Evolutionary conservation across 2,113 vertebrate species (phyloP), one percentile per base, ranked within the genome.

Genomic region (Macquaria australasica): DNA sequence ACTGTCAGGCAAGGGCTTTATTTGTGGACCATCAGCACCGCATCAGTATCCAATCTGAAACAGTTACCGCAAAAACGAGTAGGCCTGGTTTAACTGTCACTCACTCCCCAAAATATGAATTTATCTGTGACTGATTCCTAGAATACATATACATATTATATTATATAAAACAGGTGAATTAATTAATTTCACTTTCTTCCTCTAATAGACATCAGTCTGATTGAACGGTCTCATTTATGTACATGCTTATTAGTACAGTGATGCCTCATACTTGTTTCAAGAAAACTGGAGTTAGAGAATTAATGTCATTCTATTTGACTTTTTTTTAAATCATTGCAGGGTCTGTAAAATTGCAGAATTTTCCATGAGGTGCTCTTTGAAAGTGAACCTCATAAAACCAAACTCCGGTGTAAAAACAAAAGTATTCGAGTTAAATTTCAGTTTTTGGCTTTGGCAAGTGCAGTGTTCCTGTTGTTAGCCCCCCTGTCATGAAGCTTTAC

Each of bases 41-140:
- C 69, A 50, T 66, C 74, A 37, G 45, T 39, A 25, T 73, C 23
- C 16, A 83, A 34, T 71, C 45, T 45, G 11, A 41, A 53, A 41
- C 70, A 31, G 25, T 66, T 48, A 43, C 8, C 6, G 18, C 50
- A 25, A 64, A 37, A 62, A 76, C 0, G 14, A 25, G 9, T 5
- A 50, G 73, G 51, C 10, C 58, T 14, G 25, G 3, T 53, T 77
- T 48, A 14, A 28, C 8, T n/a, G 55, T 60, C 64, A 21, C 10
- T 25, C 48, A 63, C 31, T 43, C 18, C 2, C 1, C 2, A 11
- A 59, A 56, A 58, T 15, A 58, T 37, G 1, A 11, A 41, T 58
- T 31, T 9, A 39, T 56, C 21, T 50, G 60, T n/a, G 5, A 64
- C 50, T 8, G 62, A 23, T 56, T 56, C 8, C 6, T 41, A 9